A percentile compares a stretch with the other conserved stretches of the same genome.
phyloP scores from a whole-genome alignment of 1,140 invertebrate species.

The Achatina immaculata region DNA sequence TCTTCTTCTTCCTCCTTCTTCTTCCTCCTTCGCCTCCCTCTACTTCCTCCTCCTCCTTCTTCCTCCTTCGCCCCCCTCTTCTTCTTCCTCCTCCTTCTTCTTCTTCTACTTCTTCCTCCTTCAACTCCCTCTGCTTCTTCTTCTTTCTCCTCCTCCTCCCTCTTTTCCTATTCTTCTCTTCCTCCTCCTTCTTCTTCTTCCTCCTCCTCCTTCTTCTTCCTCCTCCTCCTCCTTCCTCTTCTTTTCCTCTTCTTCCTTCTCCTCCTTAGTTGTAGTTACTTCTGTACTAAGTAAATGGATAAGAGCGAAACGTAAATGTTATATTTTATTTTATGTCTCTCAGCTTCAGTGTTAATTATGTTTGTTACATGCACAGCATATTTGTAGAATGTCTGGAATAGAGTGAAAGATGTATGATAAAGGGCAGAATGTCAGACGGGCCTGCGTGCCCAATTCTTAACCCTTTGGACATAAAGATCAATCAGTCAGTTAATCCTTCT shows the following conservation, averaged over 20 bases:
- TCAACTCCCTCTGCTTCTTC: constrained; percentile 16
- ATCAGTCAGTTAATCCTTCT: no score
- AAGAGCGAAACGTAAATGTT: no score
- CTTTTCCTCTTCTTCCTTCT: background rate
- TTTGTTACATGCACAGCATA: no score
- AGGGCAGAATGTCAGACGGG: no score
- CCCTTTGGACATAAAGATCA: no score
- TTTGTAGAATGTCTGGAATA: no score
- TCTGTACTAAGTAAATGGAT: no score
- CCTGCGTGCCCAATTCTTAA: no score
- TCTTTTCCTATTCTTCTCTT: background rate
- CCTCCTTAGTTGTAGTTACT: no score
- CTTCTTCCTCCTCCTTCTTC: background rate
- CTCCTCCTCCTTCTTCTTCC: background rate
- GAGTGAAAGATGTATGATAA: no score
- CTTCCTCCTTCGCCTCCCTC: background rate
- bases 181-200: constrained; percentile 13
- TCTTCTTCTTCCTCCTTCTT: background rate
- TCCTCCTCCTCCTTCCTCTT: constrained; percentile 1
- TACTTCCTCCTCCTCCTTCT: background rate
- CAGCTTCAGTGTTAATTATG: no score
- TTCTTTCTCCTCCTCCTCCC: background rate
- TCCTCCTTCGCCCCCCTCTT: background rate
- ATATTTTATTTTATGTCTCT: no score
- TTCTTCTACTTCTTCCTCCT: background rate